Evolutionary conservation across 2,113 vertebrate species (phyloP).

Genomic region (Crotalus horridus): DNA sequence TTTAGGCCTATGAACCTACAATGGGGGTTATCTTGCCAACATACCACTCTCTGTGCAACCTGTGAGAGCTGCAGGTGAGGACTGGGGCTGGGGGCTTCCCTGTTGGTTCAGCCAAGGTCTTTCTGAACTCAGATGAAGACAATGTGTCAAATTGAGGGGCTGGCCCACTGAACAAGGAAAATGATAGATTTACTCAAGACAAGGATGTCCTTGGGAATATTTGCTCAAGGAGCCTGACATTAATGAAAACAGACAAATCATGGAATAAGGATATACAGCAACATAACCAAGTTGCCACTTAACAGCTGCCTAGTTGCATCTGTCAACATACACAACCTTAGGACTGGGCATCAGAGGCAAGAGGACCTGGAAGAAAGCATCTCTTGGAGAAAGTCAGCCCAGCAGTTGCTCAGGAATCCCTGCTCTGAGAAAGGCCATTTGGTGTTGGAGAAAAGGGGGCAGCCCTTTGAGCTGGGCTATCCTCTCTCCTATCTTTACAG

Average conservation of each 20-base stretch:
- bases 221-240: not conserved
- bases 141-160: not conserved
- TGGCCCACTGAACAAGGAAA: not conserved
- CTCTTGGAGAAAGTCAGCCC: not conserved
- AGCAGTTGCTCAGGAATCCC: not conserved
- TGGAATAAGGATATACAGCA: not conserved
- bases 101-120: not conserved
- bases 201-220: not conserved
- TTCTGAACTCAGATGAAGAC: not conserved
- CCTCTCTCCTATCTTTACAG: too few relatives aligned
- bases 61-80: not conserved
- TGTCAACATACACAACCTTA: not conserved
- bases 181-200: not conserved
- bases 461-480: not conserved
- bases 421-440: not conserved
- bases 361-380: not conserved
- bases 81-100: not conserved
- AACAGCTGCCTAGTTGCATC: not conserved
- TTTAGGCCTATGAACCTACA: constrained; percentile 75
- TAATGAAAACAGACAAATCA: not conserved
- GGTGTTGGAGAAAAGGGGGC: not conserved
- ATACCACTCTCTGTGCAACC: constrained; percentile 8
- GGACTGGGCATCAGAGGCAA: not conserved
- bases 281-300: not conserved
- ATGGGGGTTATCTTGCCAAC: constrained; percentile 38